Evolutionary conservation across 1,140 invertebrate genomes (phyloP).

Genomic region (Drosophila nigromelanica): DNA sequence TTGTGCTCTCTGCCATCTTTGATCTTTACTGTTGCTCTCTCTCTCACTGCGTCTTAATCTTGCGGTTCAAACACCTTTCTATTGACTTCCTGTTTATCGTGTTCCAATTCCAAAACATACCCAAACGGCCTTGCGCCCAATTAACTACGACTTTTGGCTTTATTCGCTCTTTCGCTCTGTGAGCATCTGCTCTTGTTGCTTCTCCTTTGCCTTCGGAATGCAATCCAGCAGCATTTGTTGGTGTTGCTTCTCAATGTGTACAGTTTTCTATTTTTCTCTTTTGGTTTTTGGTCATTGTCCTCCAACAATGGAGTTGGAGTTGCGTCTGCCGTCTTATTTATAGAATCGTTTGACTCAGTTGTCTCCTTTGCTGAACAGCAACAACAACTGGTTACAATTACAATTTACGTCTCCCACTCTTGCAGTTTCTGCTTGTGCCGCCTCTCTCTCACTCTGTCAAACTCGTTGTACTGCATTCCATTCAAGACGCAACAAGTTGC

Average conservation of each 20-base stretch:
- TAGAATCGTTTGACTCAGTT: constrained; percentile 47
- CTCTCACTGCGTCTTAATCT: constrained; percentile 5
- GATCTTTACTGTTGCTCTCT: constrained; percentile 2
- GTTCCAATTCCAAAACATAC: constrained; percentile 52
- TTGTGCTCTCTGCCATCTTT: constrained; percentile 7
- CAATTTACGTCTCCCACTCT: constrained; percentile 45
- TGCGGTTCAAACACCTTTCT: constrained; percentile 46
- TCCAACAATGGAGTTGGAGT: constrained; percentile 37
- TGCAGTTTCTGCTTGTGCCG: constrained; percentile 15
- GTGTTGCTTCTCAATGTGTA: constrained; percentile 36
- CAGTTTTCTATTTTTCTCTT: constrained; percentile 53
- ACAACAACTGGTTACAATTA: constrained; percentile 44
- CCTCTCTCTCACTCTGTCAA: constrained; percentile 37
- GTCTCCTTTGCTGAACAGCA: constrained; percentile 4
- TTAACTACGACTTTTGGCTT: constrained; percentile 37
- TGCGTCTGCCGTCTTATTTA: constrained; percentile 58
- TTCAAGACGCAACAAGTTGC: constrained; percentile 64
- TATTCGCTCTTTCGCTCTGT: constrained; percentile 15
- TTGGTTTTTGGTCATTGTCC: constrained; percentile 65
- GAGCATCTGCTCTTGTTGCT: background rate
- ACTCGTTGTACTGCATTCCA: constrained; percentile 73
- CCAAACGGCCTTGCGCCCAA: constrained; percentile 61
- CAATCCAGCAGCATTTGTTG: constrained; percentile 35
- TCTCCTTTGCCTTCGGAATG: constrained; percentile 39
- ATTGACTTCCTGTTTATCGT: constrained; percentile 44